These are phyloP conservation scores for Euura lappo DNA, from an alignment of 1,140 invertebrate species.

Conservation along the genomic window DNA sequence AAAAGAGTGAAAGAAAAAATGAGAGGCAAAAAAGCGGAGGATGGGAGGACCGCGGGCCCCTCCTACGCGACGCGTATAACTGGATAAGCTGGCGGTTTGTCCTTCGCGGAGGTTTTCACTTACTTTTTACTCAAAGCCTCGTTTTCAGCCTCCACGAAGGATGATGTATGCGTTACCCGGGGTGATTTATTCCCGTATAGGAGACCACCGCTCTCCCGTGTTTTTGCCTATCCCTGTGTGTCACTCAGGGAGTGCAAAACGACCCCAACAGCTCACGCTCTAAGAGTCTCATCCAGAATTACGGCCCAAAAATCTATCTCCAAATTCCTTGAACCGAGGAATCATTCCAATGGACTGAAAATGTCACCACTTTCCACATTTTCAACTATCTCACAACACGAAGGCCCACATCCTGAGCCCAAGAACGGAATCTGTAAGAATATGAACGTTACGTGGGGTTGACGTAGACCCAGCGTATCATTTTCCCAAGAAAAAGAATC, in stretches of 20 bases:
- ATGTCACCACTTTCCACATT: too few species aligned
- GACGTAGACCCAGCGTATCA: too few species aligned
- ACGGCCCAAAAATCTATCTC: too few species aligned
- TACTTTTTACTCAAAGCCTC: constrained; percentile 35
- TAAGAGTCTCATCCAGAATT: neutral
- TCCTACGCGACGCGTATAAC: constrained; percentile 33
- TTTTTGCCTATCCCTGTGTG: neutral
- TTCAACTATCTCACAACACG: too few species aligned
- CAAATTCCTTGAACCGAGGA: too few species aligned
- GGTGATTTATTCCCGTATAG: constrained; percentile 39
- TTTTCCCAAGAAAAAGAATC: neutral
- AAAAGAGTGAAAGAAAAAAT: constrained; percentile 31
- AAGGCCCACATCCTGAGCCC: too few species aligned
- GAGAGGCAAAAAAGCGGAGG: constrained; percentile 15
- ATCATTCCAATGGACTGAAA: too few species aligned
- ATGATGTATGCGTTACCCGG: constrained; percentile 35
- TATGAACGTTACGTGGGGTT: too few species aligned
- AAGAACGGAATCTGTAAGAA: too few species aligned
- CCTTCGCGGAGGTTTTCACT: constrained; percentile 38
- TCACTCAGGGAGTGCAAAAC: neutral
- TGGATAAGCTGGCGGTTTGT: constrained; percentile 46
- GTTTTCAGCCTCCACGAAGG: constrained; percentile 17
- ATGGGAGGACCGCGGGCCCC: constrained; percentile 14
- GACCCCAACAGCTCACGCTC: neutral
- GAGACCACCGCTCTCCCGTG: constrained; percentile 18